Evolutionary conservation across 2,797 vertebrate genomes (phyloP), one percentile per base, ranked within the genome.

Genomic region (Ara ararauna): DNA sequence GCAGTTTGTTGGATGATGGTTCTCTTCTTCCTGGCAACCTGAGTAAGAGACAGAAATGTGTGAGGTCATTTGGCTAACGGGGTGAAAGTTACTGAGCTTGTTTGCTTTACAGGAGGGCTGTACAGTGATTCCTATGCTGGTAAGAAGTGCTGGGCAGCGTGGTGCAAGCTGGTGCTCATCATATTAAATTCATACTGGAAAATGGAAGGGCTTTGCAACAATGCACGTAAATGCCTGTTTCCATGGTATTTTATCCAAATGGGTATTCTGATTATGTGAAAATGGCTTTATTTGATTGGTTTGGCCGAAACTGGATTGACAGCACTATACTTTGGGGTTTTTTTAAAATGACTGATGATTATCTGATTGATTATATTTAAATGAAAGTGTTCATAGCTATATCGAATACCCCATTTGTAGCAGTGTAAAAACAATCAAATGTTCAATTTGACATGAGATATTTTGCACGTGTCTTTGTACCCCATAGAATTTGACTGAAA

Each of bases 1-100:
- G 90, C 81, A 96, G 97, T 32, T 97, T 98, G 11, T 48, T 98
- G 30, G 98, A 98, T 1, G 98, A 98, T 26, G 75, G 74, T 64
- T 78, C 89, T 91, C 73, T 96, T 76, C 98, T 98, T 61, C 76
- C 97, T 38, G 82, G 96, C 23, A 94, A 68, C 89, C 76, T 95
- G 75, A 82, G 98, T 98, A 97, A 98, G 95, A 9, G 1, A 19
- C 1, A 4, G n/a, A 72, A 72, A 34, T 40, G 4, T 70, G n/a
- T 54, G 29, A 54, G 51, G n/a, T 66, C 44, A 3, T 6, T 86
- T 80, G 80, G 10, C 61, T 74, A 15, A 26, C 17, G 17, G 0
- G 5, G 40, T 29, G 11, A 65, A 27, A 66, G 40, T 53, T 53
- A 24, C 45, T 82, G 66, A 27, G 26, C 45, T 50, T 47, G 10